These are phyloP conservation scores for Anoplophora glabripennis DNA, from an alignment of 1,140 invertebrate genomes.

Conservation along the genomic window DNA sequence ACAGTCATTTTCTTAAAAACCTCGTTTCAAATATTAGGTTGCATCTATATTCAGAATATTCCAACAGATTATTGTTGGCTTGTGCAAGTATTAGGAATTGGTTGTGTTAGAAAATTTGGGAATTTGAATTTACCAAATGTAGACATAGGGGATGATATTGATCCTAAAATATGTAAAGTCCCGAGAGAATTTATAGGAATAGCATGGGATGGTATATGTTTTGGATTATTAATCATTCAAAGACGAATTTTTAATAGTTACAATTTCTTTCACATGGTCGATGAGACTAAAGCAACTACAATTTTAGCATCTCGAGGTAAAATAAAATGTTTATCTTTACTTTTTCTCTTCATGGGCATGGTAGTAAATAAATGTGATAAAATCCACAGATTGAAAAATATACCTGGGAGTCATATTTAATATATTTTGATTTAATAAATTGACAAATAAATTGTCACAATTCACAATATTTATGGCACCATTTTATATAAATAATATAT, in stretches of 20 bases:
- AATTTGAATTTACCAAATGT: constrained; percentile 4
- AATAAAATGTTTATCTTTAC: background rate
- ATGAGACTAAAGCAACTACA: constrained; percentile 91
- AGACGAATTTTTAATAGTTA: constrained; percentile 88
- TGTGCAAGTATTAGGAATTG: constrained; percentile 86
- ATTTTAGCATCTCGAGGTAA: constrained; percentile 82
- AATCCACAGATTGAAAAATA: no score
- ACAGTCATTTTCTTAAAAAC: constrained; percentile 85
- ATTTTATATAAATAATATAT: no score
- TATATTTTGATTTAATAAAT: no score
- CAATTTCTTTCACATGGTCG: constrained; percentile 94
- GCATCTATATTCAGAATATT: constrained; percentile 72
- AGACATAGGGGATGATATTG: constrained; percentile 23
- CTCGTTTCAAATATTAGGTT: constrained; percentile 82
- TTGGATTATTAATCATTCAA: constrained; percentile 88
- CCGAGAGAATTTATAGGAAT: constrained; percentile 78
- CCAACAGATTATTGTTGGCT: constrained; percentile 77
- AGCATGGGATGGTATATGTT: constrained; percentile 93
- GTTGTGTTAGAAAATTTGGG: constrained; percentile 74
- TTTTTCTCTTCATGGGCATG: no score
- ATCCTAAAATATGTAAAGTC: constrained; percentile 58
- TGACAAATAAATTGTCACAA: no score
- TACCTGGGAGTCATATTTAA: no score
- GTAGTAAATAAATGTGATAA: no score
- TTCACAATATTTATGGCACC: no score